Conservation (phyloP, 2,113 vertebrate species). For the Macquaria ambigua region DNA sequence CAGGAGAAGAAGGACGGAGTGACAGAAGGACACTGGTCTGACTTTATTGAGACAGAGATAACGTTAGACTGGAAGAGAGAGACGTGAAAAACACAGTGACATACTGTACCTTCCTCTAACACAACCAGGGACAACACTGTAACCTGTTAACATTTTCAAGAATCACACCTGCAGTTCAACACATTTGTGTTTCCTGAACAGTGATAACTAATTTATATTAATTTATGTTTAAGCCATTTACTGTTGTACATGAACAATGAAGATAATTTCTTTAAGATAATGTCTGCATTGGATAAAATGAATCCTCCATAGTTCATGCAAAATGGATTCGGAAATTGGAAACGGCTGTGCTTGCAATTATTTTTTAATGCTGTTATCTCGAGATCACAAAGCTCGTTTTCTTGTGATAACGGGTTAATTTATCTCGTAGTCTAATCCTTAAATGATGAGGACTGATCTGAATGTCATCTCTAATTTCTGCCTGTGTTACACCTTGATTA, state of each 20-base stretch:
- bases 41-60: conserved; percentile 36
- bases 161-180: neutral
- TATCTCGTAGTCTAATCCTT: too few relatives aligned
- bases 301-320: neutral
- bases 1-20: conserved; percentile 16
- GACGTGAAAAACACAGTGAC: neutral
- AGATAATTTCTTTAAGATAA: neutral
- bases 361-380: too few relatives aligned
- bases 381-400: too few relatives aligned
- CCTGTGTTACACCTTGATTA: too few relatives aligned
- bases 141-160: neutral
- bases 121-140: neutral
- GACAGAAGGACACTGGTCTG: conserved; percentile 9
- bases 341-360: too few relatives aligned
- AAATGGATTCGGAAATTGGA: neutral
- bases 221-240: neutral
- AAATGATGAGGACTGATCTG: too few relatives aligned
- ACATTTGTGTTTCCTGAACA: neutral
- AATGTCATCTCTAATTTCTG: too few relatives aligned
- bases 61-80: neutral
- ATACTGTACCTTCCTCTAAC: conserved; percentile 6
- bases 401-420: too few relatives aligned
- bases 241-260: neutral
- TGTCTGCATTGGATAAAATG: neutral
- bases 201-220: neutral